These are phyloP conservation scores for Eonycteris spelaea DNA, from an alignment of 2,113 vertebrate species.

Conservation along the genomic window DNA sequence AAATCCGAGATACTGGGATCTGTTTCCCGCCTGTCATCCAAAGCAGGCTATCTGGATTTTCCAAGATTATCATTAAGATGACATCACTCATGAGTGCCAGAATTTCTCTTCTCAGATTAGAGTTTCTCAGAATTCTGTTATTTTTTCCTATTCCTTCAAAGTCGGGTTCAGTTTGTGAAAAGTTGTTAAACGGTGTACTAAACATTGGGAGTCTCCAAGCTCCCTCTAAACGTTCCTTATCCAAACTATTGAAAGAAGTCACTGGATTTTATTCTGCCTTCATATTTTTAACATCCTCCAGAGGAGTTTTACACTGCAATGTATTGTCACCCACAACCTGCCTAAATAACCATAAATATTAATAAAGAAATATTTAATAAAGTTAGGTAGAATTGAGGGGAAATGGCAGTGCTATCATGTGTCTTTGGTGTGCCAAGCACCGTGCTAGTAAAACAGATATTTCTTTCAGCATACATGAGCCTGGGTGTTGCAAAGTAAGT, in stretches of 20 bases:
- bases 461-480: background rate
- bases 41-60: background rate
- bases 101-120: conserved; percentile 36
- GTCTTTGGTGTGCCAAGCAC: background rate
- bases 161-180: conserved; percentile 75
- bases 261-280: conserved; percentile 69
- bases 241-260: conserved; percentile 26
- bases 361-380: conserved; percentile 82
- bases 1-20: conserved; percentile 11
- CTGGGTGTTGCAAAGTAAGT: background rate
- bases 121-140: conserved; percentile 57
- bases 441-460: background rate
- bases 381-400: conserved; percentile 74
- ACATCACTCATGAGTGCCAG: background rate
- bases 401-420: background rate
- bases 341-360: conserved; percentile 81
- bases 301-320: conserved; percentile 77
- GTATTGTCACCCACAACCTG: conserved; percentile 77
- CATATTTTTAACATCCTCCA: conserved; percentile 57
- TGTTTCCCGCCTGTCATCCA: background rate
- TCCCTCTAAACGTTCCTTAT: conserved; percentile 75
- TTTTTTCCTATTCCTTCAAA: conserved; percentile 35
- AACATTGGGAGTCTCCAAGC: conserved; percentile 73
- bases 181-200: conserved; percentile 70
- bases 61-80: background rate